phyloP scores from a whole-genome alignment of 2,113 vertebrate genomes.

The Deroptyus accipitrinus region DNA sequence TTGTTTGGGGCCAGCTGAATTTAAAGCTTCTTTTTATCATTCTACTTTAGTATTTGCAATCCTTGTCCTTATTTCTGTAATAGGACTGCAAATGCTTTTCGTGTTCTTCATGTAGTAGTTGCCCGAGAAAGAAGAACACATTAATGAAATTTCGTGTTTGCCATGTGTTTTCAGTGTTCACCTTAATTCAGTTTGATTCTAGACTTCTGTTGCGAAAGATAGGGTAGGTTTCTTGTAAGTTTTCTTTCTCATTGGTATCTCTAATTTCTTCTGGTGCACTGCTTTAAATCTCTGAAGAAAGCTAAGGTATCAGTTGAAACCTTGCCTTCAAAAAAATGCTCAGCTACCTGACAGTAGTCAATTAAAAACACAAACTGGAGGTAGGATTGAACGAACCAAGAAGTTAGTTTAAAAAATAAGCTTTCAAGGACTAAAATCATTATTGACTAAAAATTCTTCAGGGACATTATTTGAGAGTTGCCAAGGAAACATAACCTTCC shows the following conservation, averaged over 20 bases:
- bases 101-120: background rate
- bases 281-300: background rate
- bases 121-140: background rate
- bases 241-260: background rate
- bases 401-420: constrained; percentile 59
- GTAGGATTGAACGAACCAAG: constrained; percentile 23
- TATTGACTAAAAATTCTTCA: constrained; percentile 59
- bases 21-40: background rate
- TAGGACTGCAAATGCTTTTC: background rate
- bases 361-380: constrained; percentile 13
- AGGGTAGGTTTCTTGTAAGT: background rate
- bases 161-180: background rate
- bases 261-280: background rate
- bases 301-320: background rate
- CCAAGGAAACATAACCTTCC: constrained; percentile 69
- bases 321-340: constrained; percentile 17
- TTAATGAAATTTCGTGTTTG: background rate
- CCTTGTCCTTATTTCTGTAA: background rate
- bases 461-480: constrained; percentile 69
- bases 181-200: background rate
- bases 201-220: background rate
- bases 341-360: constrained; percentile 25
- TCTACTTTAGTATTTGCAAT: background rate
- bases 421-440: constrained; percentile 51
- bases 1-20: background rate